phyloP scores from a whole-genome alignment of 2,113 vertebrate genomes.

The Pelusios castaneus region DNA sequence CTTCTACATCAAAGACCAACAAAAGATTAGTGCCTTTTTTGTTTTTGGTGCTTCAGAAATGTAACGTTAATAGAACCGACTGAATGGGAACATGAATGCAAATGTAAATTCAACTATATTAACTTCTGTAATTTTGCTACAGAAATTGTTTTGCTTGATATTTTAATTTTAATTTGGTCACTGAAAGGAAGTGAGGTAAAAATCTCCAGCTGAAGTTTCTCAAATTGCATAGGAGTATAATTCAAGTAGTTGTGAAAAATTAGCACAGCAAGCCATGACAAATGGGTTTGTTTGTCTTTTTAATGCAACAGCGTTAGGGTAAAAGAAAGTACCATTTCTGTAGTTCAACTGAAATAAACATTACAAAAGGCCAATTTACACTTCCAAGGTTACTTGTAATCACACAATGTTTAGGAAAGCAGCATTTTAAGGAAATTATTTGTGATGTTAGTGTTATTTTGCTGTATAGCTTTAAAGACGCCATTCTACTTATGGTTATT shows the following conservation, averaged over 20 bases:
- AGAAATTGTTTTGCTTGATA: constrained; percentile 57
- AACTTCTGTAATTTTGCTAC: constrained; percentile 47
- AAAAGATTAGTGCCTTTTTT: constrained; percentile 41
- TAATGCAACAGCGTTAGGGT: constrained; percentile 21
- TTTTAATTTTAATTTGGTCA: constrained; percentile 56
- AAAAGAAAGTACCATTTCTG: neutral
- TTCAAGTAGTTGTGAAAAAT: constrained; percentile 39
- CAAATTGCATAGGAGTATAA: constrained; percentile 10
- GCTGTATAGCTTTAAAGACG: constrained; percentile 22
- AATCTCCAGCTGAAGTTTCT: neutral
- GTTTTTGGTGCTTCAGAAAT: constrained; percentile 34
- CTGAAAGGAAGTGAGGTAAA: constrained; percentile 3
- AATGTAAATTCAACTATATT: constrained; percentile 57
- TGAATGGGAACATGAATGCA: constrained; percentile 34
- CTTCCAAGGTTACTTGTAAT: constrained; percentile 45
- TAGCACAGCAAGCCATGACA: neutral
- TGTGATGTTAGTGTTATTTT: constrained; percentile 25
- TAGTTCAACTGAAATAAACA: constrained; percentile 52
- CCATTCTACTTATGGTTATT: neutral
- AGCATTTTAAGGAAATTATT: neutral
- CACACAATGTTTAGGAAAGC: constrained; percentile 20
- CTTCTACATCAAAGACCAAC: constrained; percentile 43
- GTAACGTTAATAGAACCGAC: neutral
- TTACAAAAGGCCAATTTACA: constrained; percentile 56
- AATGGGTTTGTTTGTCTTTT: constrained; percentile 17